Conservation (phyloP, 1,140 invertebrate genomes). For the Drosophila nigrodunni region DNA sequence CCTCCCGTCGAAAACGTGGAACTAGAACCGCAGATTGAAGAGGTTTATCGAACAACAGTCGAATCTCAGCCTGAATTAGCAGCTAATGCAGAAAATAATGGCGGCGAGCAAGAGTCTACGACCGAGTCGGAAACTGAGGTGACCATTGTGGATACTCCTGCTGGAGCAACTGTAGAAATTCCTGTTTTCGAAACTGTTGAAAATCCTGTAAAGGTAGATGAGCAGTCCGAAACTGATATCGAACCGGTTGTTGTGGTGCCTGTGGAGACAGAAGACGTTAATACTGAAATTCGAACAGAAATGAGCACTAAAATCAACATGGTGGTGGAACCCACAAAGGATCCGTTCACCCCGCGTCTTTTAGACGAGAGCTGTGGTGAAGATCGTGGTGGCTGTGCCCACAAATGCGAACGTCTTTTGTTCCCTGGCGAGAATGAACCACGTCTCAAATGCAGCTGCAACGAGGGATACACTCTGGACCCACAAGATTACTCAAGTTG, state of each 20-base stretch:
- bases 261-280: not conserved
- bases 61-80: not conserved
- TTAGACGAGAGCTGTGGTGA: slow-evolving; percentile 68
- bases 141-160: not conserved
- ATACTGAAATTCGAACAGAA: slow-evolving; percentile 2
- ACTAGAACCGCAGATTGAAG: not conserved
- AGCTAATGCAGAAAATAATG: not conserved
- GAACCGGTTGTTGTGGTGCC: slow-evolving; percentile 8
- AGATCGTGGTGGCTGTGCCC: slow-evolving; percentile 79
- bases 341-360: slow-evolving; percentile 67
- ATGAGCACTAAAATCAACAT: slow-evolving; percentile 39
- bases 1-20: slow-evolving; percentile 18
- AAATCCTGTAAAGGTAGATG: not conserved
- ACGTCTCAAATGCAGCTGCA: slow-evolving; percentile 72
- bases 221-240: not conserved
- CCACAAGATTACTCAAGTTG: slow-evolving; percentile 68
- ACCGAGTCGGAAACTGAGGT: not conserved
- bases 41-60: not conserved
- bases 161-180: not conserved
- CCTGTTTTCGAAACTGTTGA: not conserved
- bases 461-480: slow-evolving; percentile 73
- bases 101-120: not conserved
- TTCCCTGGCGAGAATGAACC: slow-evolving; percentile 75
- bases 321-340: slow-evolving; percentile 54
- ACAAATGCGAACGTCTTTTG: slow-evolving; percentile 75